Evolutionary conservation across 2,888 invertebrate species (phyloP).

Genomic region (Eupithecia tripunctaria): DNA sequence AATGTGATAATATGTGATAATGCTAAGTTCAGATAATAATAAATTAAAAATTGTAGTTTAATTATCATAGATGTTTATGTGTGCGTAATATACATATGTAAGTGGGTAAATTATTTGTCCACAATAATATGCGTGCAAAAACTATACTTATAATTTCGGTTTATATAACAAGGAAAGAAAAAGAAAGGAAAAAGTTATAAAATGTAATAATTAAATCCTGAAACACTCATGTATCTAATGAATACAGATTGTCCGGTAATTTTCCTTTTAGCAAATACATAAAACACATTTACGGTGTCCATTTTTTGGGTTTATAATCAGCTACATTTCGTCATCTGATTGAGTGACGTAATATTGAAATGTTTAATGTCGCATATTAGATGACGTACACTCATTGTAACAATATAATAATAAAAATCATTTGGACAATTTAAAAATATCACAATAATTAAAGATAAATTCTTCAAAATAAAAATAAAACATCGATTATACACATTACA

Average conservation of each 20-base stretch:
- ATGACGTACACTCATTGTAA: neutral
- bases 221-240: constrained; percentile 26
- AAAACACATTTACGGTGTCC: neutral
- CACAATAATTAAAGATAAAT: too few relatives aligned
- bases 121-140: neutral
- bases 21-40: too few relatives aligned
- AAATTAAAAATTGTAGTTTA: too few relatives aligned
- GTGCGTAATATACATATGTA: neutral
- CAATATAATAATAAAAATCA: too few relatives aligned
- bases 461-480: neutral
- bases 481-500: neutral
- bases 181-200: neutral
- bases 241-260: constrained; percentile 27
- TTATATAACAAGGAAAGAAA: too few relatives aligned
- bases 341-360: neutral
- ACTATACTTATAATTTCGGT: too few relatives aligned
- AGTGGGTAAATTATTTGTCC: neutral
- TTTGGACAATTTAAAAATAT: too few relatives aligned
- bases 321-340: neutral
- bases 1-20: too few relatives aligned
- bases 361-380: neutral
- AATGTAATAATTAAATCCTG: constrained; percentile 10
- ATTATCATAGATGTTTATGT: neutral
- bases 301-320: neutral
- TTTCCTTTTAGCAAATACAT: constrained; percentile 26